These are phyloP conservation scores for Eidolon helvum DNA, from an alignment of 2,113 vertebrate species.

Conservation along the genomic window DNA sequence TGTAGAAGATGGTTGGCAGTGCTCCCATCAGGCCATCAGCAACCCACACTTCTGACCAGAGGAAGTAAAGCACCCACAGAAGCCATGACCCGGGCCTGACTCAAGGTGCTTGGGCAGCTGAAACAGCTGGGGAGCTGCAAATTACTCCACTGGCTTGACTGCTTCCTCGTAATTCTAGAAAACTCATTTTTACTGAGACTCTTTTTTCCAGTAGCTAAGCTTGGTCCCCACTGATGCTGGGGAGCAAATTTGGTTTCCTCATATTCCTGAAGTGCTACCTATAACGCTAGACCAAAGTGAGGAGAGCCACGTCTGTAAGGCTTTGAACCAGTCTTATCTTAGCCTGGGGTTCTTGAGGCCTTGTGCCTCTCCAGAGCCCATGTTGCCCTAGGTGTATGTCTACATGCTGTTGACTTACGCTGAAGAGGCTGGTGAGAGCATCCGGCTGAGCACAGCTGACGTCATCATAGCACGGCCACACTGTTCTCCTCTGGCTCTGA, in stretches of 20 bases:
- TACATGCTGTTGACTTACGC: slow-evolving; percentile 82
- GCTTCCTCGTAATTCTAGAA: background rate
- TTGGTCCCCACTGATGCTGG: background rate
- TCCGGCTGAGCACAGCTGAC: slow-evolving; percentile 91
- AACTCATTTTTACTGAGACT: background rate
- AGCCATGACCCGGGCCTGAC: background rate
- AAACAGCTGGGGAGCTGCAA: background rate
- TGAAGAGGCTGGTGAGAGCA: slow-evolving; percentile 94
- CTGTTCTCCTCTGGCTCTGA: slow-evolving; percentile 91
- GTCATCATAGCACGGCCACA: slow-evolving; percentile 97
- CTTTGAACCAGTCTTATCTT: background rate
- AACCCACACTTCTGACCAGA: slow-evolving; percentile 40
- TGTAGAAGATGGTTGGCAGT: slow-evolving; percentile 5
- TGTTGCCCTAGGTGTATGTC: background rate
- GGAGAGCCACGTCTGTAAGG: background rate
- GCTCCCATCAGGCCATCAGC: background rate
- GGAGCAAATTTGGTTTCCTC: background rate
- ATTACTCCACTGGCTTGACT: background rate
- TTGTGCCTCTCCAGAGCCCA: too few species aligned
- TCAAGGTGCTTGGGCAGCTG: background rate
- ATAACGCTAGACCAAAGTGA: background rate
- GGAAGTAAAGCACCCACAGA: slow-evolving; percentile 40
- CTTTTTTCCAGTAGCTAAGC: background rate
- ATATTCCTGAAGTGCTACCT: background rate
- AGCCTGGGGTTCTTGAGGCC: background rate